These are phyloP conservation scores for Leptonema lineaticorne DNA, from an alignment of 1,140 invertebrate genomes.

Conservation along the genomic window DNA sequence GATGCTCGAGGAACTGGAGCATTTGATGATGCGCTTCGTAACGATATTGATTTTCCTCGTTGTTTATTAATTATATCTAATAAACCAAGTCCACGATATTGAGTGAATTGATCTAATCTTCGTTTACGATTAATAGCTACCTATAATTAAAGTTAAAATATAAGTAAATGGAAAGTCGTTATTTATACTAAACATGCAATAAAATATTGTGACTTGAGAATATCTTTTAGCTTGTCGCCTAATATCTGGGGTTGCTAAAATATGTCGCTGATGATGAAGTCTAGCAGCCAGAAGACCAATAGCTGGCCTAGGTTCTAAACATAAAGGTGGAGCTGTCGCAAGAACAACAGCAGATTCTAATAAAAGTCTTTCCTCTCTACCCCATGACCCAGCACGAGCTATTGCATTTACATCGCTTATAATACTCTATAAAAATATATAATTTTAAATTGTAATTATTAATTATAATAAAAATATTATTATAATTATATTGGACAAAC, in stretches of 20 bases:
- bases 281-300: conserved; percentile 73
- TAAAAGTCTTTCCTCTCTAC: conserved; percentile 73
- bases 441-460: too few species aligned
- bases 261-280: conserved; percentile 70
- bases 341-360: conserved; percentile 82
- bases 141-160: conserved; percentile 44
- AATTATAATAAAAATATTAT: neutral
- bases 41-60: conserved; percentile 49
- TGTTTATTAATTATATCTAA: conserved; percentile 54
- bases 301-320: conserved; percentile 81
- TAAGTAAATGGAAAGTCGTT: too few species aligned
- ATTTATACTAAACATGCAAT: neutral
- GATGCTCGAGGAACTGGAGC: conserved; percentile 44
- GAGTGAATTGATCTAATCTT: conserved; percentile 82
- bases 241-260: conserved; percentile 73
- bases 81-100: conserved; percentile 73
- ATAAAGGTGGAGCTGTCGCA: conserved; percentile 80
- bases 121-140: conserved; percentile 81
- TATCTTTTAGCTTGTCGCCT: conserved; percentile 72
- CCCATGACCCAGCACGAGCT: conserved; percentile 68
- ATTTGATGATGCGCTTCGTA: conserved; percentile 45
- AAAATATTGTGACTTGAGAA: conserved; percentile 61
- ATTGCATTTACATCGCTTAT: conserved; percentile 73
- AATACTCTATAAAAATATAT: conserved; percentile 61
- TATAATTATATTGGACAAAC: conserved; percentile 49